Evolutionary conservation across 2,113 vertebrate species (phyloP), one percentile per base, ranked within the genome.

Genomic region (Athene cunicularia): DNA sequence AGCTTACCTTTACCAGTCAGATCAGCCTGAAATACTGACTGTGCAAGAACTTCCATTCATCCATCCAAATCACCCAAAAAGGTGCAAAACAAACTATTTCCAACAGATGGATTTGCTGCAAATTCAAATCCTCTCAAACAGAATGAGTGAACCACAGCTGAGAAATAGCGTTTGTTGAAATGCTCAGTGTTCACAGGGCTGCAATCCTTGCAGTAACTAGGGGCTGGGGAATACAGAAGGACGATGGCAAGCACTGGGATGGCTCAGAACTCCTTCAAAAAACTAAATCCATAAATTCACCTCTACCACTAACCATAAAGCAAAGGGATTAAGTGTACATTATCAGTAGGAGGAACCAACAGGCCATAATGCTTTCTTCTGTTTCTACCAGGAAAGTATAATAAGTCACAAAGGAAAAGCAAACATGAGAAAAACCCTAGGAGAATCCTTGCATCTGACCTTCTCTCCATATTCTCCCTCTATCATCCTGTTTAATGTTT

Each of bases 391-490:
- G 68, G 10, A 47, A 41, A 91, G 27, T 45, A 74, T 33, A 84
- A 8, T 24, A 90, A 41, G 37, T 62, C 83, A 87, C 62, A 88
- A 82, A 95, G 83, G 88, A 90, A 94, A 93, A 89, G 80, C 75
- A 88, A 96, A 93, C 59, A 90, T 0, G 23, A 91, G 91, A 90
- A 94, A 94, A 93, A 94, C 86, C 74, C 91, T 88, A 95, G 45
- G 50, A 96, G 86, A 96, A 96, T 94, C 86, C 85, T 91, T 93
- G 49, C 66, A 90, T 90, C 80, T 88, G 90, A 96, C 93, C 83
- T 96, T 95, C 86, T 93, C 79, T 87, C 77, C 73, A 52, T 72
- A 89, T 71, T 94, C 70, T 74, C 68, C 74, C 63, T 80, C 79
- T 49, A 55, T 71, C 41, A 43, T 79, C 26, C 86, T 53, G 68